phyloP scores from a whole-genome alignment of 2,888 invertebrate genomes.

The Cataglyphis albicans region DNA sequence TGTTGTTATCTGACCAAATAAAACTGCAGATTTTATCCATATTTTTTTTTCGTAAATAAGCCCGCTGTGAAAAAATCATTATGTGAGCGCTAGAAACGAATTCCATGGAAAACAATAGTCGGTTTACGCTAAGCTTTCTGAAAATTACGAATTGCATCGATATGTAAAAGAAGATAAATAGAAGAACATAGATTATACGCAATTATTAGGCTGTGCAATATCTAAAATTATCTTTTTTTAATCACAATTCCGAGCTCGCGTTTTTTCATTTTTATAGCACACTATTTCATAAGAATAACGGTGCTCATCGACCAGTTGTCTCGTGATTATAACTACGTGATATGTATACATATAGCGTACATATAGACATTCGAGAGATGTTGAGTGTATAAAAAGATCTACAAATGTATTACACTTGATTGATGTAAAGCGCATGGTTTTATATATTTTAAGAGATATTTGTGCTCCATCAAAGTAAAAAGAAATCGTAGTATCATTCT shows the following conservation, averaged over 20 bases:
- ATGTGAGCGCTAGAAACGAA: neutral
- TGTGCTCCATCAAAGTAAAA: slow-evolving; percentile 16
- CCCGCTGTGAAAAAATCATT: neutral
- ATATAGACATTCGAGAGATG: slow-evolving; percentile 8
- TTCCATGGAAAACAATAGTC: neutral
- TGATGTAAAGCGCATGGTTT: slow-evolving; percentile 3
- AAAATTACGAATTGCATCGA: neutral
- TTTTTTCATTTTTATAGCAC: slow-evolving; percentile 55
- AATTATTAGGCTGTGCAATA: slow-evolving; percentile 68
- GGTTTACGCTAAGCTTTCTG: neutral
- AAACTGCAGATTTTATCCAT: neutral
- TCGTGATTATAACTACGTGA: slow-evolving; percentile 49
- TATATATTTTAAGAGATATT: slow-evolving; percentile 14
- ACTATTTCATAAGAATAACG: slow-evolving; percentile 49
- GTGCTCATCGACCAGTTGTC: slow-evolving; percentile 46
- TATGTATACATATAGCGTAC: slow-evolving; percentile 25
- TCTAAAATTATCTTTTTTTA: slow-evolving; percentile 55
- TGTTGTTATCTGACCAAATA: neutral
- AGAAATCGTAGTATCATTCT: slow-evolving; percentile 17
- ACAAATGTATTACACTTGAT: slow-evolving; percentile 1
- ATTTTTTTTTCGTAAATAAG: neutral
- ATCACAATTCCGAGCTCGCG: slow-evolving; percentile 47
- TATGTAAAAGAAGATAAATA: neutral
- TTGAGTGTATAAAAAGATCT: slow-evolving; percentile 1
- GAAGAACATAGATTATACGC: neutral